Evolutionary conservation across 2,888 invertebrate species (phyloP).

Genomic region (Anaspis maculata): DNA sequence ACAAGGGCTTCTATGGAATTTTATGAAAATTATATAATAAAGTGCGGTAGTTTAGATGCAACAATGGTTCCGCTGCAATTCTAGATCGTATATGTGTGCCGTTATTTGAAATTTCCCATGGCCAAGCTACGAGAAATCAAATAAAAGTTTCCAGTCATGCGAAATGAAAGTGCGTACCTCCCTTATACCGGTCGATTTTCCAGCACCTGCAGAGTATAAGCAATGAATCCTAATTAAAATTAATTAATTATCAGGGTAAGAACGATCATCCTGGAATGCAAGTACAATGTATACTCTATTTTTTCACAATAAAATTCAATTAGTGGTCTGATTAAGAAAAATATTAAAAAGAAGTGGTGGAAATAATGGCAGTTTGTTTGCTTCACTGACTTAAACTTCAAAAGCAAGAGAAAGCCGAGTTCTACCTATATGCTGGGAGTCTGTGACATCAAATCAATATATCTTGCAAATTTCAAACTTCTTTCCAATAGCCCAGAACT

Average conservation of each 20-base stretch:
- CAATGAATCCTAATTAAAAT: slow-evolving; percentile 12
- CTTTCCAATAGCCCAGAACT: slow-evolving; percentile 10
- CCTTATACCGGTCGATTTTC: slow-evolving; percentile 3
- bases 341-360: no score
- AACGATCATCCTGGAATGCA: neutral
- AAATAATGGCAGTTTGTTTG: slow-evolving; percentile 8
- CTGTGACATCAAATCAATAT: slow-evolving; percentile 9
- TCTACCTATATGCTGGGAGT: slow-evolving; percentile 3
- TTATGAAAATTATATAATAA: no score
- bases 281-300: neutral
- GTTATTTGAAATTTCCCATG: no score
- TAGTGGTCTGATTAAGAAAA: no score
- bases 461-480: slow-evolving; percentile 11
- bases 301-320: no score
- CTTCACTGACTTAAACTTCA: slow-evolving; percentile 1
- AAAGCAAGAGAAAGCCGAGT: slow-evolving; percentile 6
- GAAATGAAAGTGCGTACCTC: slow-evolving; percentile 1
- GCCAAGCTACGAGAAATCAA: slow-evolving; percentile 7
- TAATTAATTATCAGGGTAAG: slow-evolving; percentile 3
- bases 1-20: no score
- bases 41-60: no score
- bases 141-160: slow-evolving; percentile 7
- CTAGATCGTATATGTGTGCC: no score
- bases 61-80: no score
- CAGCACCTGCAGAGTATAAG: no score